A percentile compares a stretch with the other conserved stretches of the same genome.
phyloP scores from a whole-genome alignment of 2,113 vertebrate genomes.

The Leuciscus idus region DNA sequence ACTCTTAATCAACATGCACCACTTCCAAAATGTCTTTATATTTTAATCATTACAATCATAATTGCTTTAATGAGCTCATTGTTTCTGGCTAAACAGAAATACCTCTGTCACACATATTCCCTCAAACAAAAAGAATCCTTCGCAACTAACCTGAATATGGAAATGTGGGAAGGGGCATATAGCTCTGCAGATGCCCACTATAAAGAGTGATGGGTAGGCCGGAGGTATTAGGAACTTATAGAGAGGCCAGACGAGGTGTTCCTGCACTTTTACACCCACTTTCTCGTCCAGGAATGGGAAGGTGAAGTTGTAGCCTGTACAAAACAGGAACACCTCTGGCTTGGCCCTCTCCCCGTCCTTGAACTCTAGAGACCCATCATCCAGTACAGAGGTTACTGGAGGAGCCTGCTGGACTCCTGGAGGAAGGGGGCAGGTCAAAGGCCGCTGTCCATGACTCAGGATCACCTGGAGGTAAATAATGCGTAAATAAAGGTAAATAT shows the following conservation, averaged over 20 bases:
- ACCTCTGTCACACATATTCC: background rate
- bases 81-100: background rate
- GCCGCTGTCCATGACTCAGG: conserved; percentile 72
- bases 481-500: background rate
- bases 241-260: conserved; percentile 73
- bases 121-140: background rate
- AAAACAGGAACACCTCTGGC: conserved; percentile 77
- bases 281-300: conserved; percentile 73
- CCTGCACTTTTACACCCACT: conserved; percentile 70
- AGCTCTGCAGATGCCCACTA: conserved; percentile 79
- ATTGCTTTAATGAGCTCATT: too few relatives aligned
- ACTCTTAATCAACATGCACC: too few relatives aligned
- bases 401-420: conserved; percentile 67
- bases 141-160: conserved; percentile 75
- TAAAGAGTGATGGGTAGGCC: conserved; percentile 77
- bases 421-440: conserved; percentile 69
- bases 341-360: conserved; percentile 64
- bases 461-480: conserved; percentile 65
- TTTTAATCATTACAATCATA: too few relatives aligned
- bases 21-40: too few relatives aligned
- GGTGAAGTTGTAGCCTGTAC: conserved; percentile 82
- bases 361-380: conserved; percentile 67
- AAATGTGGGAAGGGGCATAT: conserved; percentile 83
- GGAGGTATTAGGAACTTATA: conserved; percentile 79
- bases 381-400: conserved; percentile 61